Conservation (phyloP, 2,888 invertebrate species). For the Criorhina ranunculi region DNA sequence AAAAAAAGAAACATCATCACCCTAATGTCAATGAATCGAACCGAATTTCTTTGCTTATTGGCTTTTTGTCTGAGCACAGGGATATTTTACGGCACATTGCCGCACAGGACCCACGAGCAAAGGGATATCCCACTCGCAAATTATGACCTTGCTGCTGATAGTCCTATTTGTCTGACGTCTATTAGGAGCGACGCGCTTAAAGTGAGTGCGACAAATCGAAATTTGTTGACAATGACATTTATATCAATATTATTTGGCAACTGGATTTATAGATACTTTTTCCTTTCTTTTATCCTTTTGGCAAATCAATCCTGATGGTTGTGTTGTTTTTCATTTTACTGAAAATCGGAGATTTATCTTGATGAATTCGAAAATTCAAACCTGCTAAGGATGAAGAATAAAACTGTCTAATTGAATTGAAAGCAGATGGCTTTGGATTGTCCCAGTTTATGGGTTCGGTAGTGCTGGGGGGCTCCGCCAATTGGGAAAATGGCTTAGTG, state of each 20-base stretch:
- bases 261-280: slow-evolving; percentile 12
- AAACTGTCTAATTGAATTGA: no score
- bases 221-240: slow-evolving; percentile 62
- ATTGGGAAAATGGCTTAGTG: no score
- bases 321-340: background rate
- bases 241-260: slow-evolving; percentile 54
- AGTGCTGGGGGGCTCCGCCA: no score
- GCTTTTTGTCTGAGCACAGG: slow-evolving; percentile 69
- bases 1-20: slow-evolving; percentile 30
- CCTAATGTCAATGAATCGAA: slow-evolving; percentile 67
- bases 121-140: slow-evolving; percentile 47
- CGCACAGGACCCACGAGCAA: slow-evolving; percentile 26
- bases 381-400: no score
- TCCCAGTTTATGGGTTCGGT: no score
- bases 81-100: slow-evolving; percentile 69
- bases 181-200: slow-evolving; percentile 47
- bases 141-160: slow-evolving; percentile 60
- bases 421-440: no score
- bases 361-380: no score
- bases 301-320: background rate
- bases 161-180: slow-evolving; percentile 59
- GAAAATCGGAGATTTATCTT: slow-evolving; percentile 21
- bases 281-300: background rate
- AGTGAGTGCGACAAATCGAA: slow-evolving; percentile 53
- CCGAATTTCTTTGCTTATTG: slow-evolving; percentile 64